phyloP scores from a whole-genome alignment of 2,113 vertebrate genomes.

The Rhodinocichla rosea region DNA sequence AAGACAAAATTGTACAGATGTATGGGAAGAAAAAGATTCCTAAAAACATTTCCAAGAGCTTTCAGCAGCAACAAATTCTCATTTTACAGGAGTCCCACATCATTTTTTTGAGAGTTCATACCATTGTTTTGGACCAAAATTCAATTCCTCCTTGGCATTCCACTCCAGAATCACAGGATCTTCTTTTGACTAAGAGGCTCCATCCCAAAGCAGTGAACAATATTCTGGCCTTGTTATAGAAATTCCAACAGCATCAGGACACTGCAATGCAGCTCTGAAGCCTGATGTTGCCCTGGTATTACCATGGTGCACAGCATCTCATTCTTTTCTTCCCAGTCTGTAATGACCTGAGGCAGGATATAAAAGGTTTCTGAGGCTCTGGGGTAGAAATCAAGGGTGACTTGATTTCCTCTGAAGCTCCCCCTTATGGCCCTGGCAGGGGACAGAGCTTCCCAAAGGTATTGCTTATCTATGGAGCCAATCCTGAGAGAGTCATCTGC shows the following conservation, averaged over 20 bases:
- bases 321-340: background rate
- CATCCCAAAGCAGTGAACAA: background rate
- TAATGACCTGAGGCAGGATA: accelerated
- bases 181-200: background rate
- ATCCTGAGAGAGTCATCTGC: background rate
- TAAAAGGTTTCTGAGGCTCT: background rate
- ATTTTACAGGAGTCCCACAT: background rate
- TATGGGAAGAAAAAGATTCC: background rate
- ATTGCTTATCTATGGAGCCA: background rate
- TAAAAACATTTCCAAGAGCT: background rate
- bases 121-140: background rate
- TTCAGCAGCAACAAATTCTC: background rate
- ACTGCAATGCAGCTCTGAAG: background rate
- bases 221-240: background rate
- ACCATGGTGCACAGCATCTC: background rate
- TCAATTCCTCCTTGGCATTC: background rate
- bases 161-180: background rate
- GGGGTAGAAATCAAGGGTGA: background rate
- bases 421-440: background rate
- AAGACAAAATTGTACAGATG: background rate
- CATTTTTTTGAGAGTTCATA: background rate
- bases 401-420: background rate
- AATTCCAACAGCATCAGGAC: background rate
- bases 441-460: background rate
- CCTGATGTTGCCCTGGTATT: accelerated